Percentiles rank a stretch among this genome's conserved stretches.
Evolutionary conservation across 2,797 vertebrate genomes (phyloP).

Genomic region (Propithecus deckenii): DNA sequence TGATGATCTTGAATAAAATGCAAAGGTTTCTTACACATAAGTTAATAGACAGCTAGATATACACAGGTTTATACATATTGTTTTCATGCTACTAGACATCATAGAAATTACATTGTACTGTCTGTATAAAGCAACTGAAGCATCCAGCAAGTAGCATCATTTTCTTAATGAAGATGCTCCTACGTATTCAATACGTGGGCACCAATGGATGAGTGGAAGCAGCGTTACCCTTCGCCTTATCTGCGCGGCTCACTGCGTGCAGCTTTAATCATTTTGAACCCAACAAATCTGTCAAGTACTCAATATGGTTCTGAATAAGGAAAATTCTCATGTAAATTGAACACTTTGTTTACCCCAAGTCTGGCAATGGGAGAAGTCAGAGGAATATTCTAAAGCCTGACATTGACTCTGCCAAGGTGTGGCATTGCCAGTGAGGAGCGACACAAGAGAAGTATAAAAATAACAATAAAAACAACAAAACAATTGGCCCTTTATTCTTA

Average conservation of each 20-base stretch:
- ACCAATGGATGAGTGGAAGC: background rate
- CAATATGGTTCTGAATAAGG: background rate
- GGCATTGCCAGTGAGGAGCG: background rate
- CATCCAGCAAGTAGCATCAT: background rate
- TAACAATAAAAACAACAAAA: background rate
- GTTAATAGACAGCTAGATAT: background rate
- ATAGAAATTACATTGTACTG: background rate
- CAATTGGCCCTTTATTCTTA: background rate
- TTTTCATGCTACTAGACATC: background rate
- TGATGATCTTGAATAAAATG: background rate
- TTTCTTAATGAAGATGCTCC: background rate
- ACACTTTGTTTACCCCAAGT: background rate
- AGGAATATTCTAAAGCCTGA: background rate
- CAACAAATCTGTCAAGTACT: background rate
- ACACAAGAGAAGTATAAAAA: background rate
- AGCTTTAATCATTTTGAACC: background rate
- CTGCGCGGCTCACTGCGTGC: fast-evolving
- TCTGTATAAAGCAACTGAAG: background rate
- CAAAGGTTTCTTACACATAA: background rate
- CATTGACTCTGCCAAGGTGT: background rate
- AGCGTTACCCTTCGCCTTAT: background rate
- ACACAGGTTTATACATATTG: background rate
- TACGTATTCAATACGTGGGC: background rate
- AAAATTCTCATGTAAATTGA: background rate
- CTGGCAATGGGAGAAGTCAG: background rate